phyloP scores from a whole-genome alignment of 2,113 vertebrate genomes.

The Coreoperca whiteheadi region DNA sequence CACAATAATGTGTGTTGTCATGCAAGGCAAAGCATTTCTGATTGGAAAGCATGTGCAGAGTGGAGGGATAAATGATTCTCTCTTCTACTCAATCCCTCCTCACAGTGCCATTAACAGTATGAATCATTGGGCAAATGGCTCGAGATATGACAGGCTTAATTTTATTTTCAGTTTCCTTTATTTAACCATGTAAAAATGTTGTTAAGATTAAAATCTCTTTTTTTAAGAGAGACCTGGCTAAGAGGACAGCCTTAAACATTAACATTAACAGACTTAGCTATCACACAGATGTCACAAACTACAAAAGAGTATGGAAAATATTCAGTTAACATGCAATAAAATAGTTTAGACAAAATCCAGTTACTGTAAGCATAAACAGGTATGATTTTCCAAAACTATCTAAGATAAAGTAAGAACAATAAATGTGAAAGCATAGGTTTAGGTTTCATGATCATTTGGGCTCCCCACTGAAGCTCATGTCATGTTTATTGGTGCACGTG shows the following conservation, averaged over 20 bases:
- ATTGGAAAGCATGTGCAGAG: not conserved
- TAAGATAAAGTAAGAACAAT: not conserved
- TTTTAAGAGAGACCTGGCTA: not conserved
- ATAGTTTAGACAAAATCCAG: not conserved
- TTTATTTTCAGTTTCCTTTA: not conserved
- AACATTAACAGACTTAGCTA: not conserved
- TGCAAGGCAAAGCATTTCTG: not conserved
- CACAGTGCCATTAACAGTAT: not conserved
- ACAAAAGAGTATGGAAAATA: not conserved
- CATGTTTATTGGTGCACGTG: slow-evolving; percentile 19
- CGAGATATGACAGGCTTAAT: not conserved
- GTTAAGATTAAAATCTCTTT: not conserved
- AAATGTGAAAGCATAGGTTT: not conserved
- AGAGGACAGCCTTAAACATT: not conserved
- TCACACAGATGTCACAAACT: not conserved
- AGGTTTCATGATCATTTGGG: not conserved
- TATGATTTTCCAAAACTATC: not conserved
- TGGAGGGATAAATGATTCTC: not conserved
- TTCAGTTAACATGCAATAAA: not conserved
- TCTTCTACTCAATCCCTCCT: not conserved
- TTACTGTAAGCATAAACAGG: not conserved
- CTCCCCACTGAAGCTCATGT: not conserved
- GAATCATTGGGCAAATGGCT: not conserved
- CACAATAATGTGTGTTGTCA: not conserved
- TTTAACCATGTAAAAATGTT: slow-evolving; percentile 2